Percentiles rank a stretch among this genome's conserved stretches.
Evolutionary conservation across 1,140 invertebrate species (phyloP).

Genomic region (Lepidurus packardi): DNA sequence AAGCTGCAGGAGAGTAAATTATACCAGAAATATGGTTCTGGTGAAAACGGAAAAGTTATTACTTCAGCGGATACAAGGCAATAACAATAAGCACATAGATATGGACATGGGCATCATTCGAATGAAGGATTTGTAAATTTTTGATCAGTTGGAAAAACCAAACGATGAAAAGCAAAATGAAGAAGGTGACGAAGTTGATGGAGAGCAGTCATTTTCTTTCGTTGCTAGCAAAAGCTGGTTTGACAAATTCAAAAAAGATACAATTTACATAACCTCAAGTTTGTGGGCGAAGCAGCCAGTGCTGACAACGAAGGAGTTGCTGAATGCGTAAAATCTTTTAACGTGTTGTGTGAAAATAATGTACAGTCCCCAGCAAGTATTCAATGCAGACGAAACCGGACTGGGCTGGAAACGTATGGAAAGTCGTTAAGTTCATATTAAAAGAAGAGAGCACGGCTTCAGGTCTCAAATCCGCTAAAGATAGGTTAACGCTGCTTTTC

Average conservation of each 20-base stretch:
- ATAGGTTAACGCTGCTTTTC: no score
- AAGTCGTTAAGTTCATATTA: background rate
- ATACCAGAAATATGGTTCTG: background rate
- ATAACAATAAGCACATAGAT: background rate
- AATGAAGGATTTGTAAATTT: background rate
- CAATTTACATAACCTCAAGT: slow-evolving; percentile 42
- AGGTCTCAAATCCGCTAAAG: no score
- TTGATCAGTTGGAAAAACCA: background rate
- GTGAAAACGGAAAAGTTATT: background rate
- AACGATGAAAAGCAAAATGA: background rate
- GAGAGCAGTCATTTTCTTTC: slow-evolving; percentile 35
- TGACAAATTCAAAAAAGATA: slow-evolving; percentile 42
- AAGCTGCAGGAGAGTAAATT: background rate
- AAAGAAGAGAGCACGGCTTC: no score
- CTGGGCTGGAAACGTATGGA: slow-evolving; percentile 43
- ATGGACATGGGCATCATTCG: background rate
- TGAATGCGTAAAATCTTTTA: slow-evolving; percentile 28
- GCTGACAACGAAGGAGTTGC: slow-evolving; percentile 41
- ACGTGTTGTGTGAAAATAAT: slow-evolving; percentile 43
- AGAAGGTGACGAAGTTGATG: background rate
- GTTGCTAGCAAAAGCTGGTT: slow-evolving; percentile 44
- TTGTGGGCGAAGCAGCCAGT: slow-evolving; percentile 43
- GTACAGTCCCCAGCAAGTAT: slow-evolving; percentile 44
- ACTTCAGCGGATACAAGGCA: background rate
- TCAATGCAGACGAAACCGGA: slow-evolving; percentile 46